phyloP scores from a whole-genome alignment of 2,113 vertebrate species.

The Pitta sordida region DNA sequence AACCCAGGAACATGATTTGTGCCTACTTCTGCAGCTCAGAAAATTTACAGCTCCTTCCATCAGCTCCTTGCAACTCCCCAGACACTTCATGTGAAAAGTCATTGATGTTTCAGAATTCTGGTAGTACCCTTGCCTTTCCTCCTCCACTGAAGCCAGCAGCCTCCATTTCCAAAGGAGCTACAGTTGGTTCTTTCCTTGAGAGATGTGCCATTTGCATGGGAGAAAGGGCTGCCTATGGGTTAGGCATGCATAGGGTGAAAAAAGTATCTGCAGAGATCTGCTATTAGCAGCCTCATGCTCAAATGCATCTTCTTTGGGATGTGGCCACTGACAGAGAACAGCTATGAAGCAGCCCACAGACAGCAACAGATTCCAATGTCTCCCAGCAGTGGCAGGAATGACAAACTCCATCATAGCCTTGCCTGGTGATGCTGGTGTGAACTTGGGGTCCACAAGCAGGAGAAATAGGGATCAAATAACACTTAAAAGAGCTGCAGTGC shows the following conservation, averaged over 20 bases:
- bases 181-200: neutral
- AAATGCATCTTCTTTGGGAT: neutral
- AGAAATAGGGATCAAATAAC: neutral
- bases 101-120: neutral
- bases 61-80: neutral
- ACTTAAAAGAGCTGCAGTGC: neutral
- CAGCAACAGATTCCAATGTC: neutral
- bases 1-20: neutral
- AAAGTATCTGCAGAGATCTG: neutral
- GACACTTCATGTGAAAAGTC: neutral
- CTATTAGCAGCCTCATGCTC: neutral
- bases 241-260: neutral
- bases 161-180: neutral
- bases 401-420: neutral
- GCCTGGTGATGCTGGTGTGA: neutral
- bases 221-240: neutral
- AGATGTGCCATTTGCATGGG: neutral
- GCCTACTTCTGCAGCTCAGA: neutral
- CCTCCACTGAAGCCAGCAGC: neutral
- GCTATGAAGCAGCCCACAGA: rapidly evolving
- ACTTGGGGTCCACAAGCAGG: neutral
- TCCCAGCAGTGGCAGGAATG: neutral
- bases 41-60: neutral
- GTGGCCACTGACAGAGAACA: neutral
- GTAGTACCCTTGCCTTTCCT: neutral